Conservation (phyloP, 2,797 vertebrate species). For the Falco berigora region DNA sequence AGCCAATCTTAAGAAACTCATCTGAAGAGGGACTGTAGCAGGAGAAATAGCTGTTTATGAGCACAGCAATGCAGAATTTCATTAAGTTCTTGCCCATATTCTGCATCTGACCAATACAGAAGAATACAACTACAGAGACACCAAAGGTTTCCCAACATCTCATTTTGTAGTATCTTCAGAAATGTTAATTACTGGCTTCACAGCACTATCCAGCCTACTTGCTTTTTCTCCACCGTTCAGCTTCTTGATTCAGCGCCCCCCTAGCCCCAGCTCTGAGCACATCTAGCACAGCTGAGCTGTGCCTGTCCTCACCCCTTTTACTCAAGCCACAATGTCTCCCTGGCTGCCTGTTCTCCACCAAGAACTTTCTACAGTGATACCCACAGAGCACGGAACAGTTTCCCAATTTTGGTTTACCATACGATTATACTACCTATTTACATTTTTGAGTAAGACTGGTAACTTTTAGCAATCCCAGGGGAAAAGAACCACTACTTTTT, state of each 20-base stretch:
- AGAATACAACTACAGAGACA: background rate
- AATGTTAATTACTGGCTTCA: background rate
- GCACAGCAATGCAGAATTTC: conserved; percentile 4
- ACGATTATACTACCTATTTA: background rate
- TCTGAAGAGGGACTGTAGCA: background rate
- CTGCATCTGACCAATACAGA: background rate
- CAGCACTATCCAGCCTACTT: background rate
- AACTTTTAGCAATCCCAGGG: background rate
- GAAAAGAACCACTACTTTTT: background rate
- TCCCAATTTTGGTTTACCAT: background rate
- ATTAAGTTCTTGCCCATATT: background rate
- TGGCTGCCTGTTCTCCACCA: background rate
- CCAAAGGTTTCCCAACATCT: background rate
- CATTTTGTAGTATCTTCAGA: background rate
- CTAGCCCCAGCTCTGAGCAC: background rate
- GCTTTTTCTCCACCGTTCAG: background rate
- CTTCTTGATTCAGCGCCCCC: background rate
- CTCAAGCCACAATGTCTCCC: background rate
- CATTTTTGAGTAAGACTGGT: background rate
- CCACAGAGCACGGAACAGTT: background rate
- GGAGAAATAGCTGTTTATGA: conserved; percentile 22
- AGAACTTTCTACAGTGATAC: background rate
- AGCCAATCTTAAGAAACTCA: conserved; percentile 33
- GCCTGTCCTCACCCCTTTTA: background rate
- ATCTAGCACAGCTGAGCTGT: background rate